A percentile compares a stretch with the other conserved stretches of the same genome.
Conservation (phyloP, 2,113 vertebrate species). For the Etheostoma spectabile region DNA sequence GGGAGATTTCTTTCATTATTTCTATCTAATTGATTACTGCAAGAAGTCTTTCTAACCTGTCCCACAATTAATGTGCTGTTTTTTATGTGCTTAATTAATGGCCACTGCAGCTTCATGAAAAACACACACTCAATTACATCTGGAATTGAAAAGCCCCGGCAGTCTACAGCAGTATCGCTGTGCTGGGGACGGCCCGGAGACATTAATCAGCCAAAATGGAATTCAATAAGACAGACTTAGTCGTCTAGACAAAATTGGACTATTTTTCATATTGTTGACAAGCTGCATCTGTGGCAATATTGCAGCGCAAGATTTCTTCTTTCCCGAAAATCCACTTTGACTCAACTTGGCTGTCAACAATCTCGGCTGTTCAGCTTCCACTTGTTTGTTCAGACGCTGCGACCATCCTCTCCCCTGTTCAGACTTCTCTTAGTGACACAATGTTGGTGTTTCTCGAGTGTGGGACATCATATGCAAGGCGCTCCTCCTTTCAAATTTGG, state of each 20-base stretch:
- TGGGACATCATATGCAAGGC: constrained; percentile 42
- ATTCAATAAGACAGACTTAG: constrained; percentile 57
- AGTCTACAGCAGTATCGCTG: constrained; percentile 30
- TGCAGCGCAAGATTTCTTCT: constrained; percentile 44
- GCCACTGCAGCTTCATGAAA: constrained; percentile 62
- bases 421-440: constrained; percentile 40
- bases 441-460: constrained; percentile 35
- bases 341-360: constrained; percentile 49
- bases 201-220: constrained; percentile 73
- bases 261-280: constrained; percentile 66
- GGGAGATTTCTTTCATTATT: constrained; percentile 69
- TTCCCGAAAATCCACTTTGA: constrained; percentile 56
- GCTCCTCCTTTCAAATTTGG: constrained; percentile 48
- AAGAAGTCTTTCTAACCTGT: constrained; percentile 63
- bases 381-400: constrained; percentile 33
- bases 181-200: constrained; percentile 20
- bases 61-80: constrained; percentile 67
- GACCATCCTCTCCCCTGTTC: constrained; percentile 7
- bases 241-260: constrained; percentile 53
- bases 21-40: constrained; percentile 74
- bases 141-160: constrained; percentile 61
- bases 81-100: constrained; percentile 80
- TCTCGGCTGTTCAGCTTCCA: constrained; percentile 9
- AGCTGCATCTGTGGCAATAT: constrained; percentile 30
- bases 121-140: constrained; percentile 73